Conservation (phyloP, 2,113 vertebrate species). For the Xyliphius kryptos region DNA sequence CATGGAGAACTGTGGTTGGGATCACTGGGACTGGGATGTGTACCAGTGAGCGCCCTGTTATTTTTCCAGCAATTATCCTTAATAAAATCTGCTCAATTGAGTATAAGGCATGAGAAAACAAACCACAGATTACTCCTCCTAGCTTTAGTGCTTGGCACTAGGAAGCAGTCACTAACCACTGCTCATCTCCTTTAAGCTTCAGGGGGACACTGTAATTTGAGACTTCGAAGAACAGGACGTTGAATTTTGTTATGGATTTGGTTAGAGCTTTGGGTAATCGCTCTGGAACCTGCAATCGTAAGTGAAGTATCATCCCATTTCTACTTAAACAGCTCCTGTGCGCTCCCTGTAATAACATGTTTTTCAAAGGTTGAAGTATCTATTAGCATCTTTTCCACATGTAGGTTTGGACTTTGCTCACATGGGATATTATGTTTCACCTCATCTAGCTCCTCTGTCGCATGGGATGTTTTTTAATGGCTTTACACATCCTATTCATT, state of each 20-base stretch:
- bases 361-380: conserved; percentile 21
- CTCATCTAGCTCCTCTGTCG: background rate
- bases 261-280: conserved; percentile 28
- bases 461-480: background rate
- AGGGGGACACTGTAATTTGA: conserved; percentile 5
- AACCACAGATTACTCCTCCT: conserved; percentile 25
- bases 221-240: conserved; percentile 5
- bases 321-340: background rate
- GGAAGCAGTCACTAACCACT: conserved; percentile 18
- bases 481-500: conserved; percentile 4
- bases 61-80: conserved; percentile 40
- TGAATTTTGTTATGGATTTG: conserved; percentile 22
- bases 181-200: conserved; percentile 13
- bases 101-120: conserved; percentile 36
- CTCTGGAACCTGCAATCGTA: conserved; percentile 13
- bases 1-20: conserved; percentile 27
- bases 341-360: conserved; percentile 12
- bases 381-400: conserved; percentile 10
- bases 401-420: background rate
- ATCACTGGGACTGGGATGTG: conserved; percentile 14
- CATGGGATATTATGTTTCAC: background rate
- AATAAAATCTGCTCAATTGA: conserved; percentile 40
- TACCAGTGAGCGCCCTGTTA: conserved; percentile 26
- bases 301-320: background rate
- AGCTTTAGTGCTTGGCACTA: conserved; percentile 13